phyloP scores from a whole-genome alignment of 2,797 vertebrate species.

The Tokudaia muenninki region DNA sequence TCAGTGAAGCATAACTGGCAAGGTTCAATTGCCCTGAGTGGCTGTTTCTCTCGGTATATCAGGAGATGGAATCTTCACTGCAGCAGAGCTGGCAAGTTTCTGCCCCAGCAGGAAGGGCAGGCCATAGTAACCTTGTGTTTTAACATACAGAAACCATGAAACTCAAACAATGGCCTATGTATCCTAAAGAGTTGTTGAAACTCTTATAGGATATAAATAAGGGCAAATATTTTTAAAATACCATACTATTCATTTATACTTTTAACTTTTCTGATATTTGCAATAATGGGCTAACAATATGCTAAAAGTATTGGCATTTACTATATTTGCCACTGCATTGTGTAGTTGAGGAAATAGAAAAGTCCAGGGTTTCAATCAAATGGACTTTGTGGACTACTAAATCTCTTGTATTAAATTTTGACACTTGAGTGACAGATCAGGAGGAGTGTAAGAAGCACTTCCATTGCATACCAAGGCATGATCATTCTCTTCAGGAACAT shows the following conservation, averaged over 20 bases:
- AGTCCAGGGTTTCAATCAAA: neutral
- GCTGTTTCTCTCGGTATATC: no score
- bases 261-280: slow-evolving; percentile 12
- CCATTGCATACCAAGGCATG: neutral
- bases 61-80: no score
- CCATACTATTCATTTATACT: neutral
- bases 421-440: neutral
- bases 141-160: neutral
- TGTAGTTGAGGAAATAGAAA: neutral
- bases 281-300: neutral
- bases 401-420: slow-evolving; percentile 22
- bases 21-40: no score
- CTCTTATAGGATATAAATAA: neutral
- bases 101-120: no score
- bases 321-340: neutral
- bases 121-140: neutral
- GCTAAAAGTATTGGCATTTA: neutral
- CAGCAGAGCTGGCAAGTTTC: no score
- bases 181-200: neutral
- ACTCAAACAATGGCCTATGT: neutral
- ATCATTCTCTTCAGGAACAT: neutral
- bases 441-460: neutral
- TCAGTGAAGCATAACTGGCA: no score
- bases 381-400: neutral
- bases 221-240: neutral